Base-by-base conservation (phyloP, 2,797 vertebrate species). In the Malacoctenus gilli region DNA sequence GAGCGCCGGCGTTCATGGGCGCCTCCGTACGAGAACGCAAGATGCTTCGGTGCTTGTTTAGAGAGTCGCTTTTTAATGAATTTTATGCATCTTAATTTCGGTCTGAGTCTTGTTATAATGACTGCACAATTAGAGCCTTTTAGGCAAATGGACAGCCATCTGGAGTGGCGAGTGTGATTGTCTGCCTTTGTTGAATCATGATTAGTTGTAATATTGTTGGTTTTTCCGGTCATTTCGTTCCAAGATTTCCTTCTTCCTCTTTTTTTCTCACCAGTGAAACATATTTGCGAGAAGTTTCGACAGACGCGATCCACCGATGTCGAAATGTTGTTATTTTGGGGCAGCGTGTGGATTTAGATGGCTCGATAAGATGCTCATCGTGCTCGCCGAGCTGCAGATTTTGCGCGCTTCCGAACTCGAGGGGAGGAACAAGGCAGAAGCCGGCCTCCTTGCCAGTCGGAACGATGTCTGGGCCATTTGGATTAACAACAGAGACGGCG, bases 141-240 rank as follows among this genome's bases (percentile, higher is more conserved):
- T 75, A 79, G 76, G 55, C 68, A 57, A 78, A 84, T 72, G 46
- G 61, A 72, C 73, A 42, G 58, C 83, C 77, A 83, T 83, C 83
- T 86, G 77, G 82, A 77, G 68, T 59, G 67, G 56, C 25, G n/a
- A 16, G 53, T 40, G 62, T 7, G 46, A 63, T 68, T 61, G 63
- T 54, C 60, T 60, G 53, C 51, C 54, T 11, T 50, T 64, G 57
- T 61, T 60, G 44, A 78, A 49, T 80, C 44, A 42, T 51, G 43
- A 72, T 69, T 43, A 49, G 25, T 46, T 49, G 35, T 77, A 48
- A 72, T 71, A 63, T 51, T 36, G 32, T 40, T 37, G 57, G 51
- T 70, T 63, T 61, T 63, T 62, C 65, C 62, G 56, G 43, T 80
- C 59, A 70, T 74, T 82, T 78, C 23, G 9, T 44, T 52, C 11